Base-by-base conservation (phyloP, 2,113 vertebrate genomes). In the Athene cunicularia region DNA sequence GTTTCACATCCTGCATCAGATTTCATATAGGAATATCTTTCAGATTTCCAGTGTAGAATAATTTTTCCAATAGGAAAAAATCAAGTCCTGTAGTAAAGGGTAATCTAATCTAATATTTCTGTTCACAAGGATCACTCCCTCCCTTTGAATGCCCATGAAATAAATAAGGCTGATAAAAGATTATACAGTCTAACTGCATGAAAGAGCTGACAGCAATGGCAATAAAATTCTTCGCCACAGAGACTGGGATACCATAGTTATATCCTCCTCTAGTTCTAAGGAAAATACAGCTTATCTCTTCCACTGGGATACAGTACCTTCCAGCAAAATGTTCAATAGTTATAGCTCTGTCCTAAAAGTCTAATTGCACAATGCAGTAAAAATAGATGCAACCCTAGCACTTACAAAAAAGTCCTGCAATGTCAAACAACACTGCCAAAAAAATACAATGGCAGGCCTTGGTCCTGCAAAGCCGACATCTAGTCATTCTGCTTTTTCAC, bases 361-460 rank as follows among this genome's bases (percentile, higher is more conserved):
- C 79, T 64, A 84, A 89, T 91, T 97, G 86, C 96, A 95, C 91
- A 95, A 93, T 2, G 2, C 52, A 80, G 76, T 91, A 94, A 93
- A 95, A 97, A 92, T 10, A 90, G 94, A 92, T 75, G 80, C 73
- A 91, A 92, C 71, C 37, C 35, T 4, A 83, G 72, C 41, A 74
- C 72, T 95, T 82, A 73, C 37, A 97, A 93, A 92, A 81, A 90
- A 56, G 73, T 28, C 79, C 77, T 82, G 80, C 81, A 90, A 63
- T 32, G 84, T 93, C 91, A 70, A 66, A 68, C 37, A 73, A 7
- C 66, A 30, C 80, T 91, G 91, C 91, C 96, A 93, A 73, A 66
- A 95, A 37, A 30, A 8, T 47, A 95, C 87, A 93, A 85, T 70
- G 81, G 89, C 84, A 95, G 91, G 95, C 86, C 93, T 41, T 55